Conservation (phyloP, 2,888 invertebrate species). For the Nezara viridula region DNA sequence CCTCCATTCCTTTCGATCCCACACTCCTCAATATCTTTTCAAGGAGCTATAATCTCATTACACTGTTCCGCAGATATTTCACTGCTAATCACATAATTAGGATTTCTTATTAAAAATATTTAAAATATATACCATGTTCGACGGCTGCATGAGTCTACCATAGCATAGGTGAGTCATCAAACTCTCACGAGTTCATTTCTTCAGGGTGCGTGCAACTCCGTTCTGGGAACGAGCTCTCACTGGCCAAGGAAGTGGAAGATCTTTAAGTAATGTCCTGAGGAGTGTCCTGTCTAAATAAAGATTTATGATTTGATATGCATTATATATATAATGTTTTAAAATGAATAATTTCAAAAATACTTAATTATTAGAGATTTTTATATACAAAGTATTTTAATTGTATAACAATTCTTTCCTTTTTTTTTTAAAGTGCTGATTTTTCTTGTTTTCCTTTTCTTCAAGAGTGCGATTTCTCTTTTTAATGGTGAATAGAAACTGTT, state of each 20-base stretch:
- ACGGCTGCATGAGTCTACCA: neutral
- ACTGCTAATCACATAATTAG: neutral
- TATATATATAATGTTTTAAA: too few species aligned
- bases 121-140: neutral
- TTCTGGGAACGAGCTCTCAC: constrained; percentile 4
- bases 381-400: too few species aligned
- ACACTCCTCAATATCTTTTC: too few species aligned
- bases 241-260: neutral
- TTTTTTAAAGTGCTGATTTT: neutral
- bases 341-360: too few species aligned
- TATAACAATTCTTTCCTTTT: neutral
- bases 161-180: neutral
- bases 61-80: too few species aligned
- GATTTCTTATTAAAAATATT: neutral
- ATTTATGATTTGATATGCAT: too few species aligned
- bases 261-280: neutral
- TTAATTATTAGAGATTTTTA: too few species aligned
- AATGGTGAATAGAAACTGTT: neutral
- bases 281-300: too few species aligned
- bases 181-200: constrained; percentile 45
- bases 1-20: too few species aligned
- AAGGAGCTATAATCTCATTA: too few species aligned
- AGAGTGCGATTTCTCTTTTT: neutral
- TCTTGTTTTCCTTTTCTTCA: neutral
- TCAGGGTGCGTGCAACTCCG: constrained; percentile 17